phyloP scores from a whole-genome alignment of 2,113 vertebrate species.

The Nycticorax nycticorax region DNA sequence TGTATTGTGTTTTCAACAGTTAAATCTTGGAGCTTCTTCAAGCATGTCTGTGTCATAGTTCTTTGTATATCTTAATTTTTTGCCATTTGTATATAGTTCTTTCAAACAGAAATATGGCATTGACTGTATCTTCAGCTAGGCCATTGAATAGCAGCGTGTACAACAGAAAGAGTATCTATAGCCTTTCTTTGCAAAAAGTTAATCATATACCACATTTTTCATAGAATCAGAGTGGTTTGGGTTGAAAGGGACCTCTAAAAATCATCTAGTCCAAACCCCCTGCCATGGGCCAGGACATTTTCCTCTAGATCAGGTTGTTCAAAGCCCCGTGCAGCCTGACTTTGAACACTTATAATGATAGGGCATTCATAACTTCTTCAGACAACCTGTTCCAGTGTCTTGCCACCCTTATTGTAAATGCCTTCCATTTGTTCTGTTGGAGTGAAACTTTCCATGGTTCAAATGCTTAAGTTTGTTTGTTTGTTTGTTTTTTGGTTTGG shows the following conservation, averaged over 20 bases:
- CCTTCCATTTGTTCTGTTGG: neutral
- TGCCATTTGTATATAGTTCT: neutral
- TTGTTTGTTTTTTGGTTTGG: neutral
- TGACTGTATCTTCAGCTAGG: neutral
- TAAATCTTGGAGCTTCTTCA: neutral
- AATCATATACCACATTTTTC: neutral
- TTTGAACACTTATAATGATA: neutral
- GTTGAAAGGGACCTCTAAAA: neutral
- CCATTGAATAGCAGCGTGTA: neutral
- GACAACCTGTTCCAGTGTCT: neutral
- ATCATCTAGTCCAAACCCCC: neutral
- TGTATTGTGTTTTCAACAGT: neutral
- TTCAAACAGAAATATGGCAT: neutral
- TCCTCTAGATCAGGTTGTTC: neutral
- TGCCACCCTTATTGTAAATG: neutral
- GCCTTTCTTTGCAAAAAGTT: neutral
- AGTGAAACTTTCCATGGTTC: neutral
- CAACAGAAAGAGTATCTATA: neutral
- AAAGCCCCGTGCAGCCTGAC: neutral
- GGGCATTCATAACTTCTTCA: neutral
- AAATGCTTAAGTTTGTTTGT: neutral
- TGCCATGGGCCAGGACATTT: neutral
- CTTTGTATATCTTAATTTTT: neutral
- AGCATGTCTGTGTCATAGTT: neutral
- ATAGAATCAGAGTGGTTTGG: neutral